Base-by-base conservation (phyloP, 2,888 invertebrate genomes). In the Epirrhoe alternata region DNA sequence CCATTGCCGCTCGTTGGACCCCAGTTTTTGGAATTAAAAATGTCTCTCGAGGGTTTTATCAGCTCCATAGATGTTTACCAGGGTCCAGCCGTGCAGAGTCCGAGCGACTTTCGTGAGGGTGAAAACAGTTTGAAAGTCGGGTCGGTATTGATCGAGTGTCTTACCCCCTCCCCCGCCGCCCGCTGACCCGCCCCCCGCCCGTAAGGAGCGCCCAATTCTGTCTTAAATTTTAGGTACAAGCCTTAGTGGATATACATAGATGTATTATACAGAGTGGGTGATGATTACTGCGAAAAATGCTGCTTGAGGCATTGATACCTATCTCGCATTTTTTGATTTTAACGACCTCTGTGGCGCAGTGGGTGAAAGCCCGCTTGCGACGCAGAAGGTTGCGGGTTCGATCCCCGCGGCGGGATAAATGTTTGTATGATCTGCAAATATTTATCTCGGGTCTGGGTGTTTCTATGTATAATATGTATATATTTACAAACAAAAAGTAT, bases 61-160 rank as follows among this genome's bases (percentile, higher is more conserved):
- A 83, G 38, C 91, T 90, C 88, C 65, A 69, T 71, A 72, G 0
- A 64, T 16, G 61, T 84, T 70, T 66, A 58, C 70, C 75, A 77
- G 79, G 83, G 85, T 84, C 83, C 86, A 85, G 81, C 84, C 83
- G 86, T 85, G 86, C 83, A 81, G 86, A 87, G 90, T 87, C 87
- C 90, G 91, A 86, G 86, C 91, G 90, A 92, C 92, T 93, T 93
- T 93, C 92, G 89, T 90, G 90, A 92, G 92, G 93, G 92, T 89
- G 92, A 93, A 93, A 93, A 91, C 93, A 92, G 92, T 93, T 93
- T 92, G 93, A 93, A 93, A 93, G 93, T 93, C 92, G 92, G 90
- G 90, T 87, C 88, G 87, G 92, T 93, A 93, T 93, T 92, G 93
- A 93, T 93, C 93, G 91, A 91, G 91, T 92, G 91, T 91, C 92